Evolutionary conservation across 2,888 invertebrate genomes (phyloP).

Genomic region (Acleris holmiana): DNA sequence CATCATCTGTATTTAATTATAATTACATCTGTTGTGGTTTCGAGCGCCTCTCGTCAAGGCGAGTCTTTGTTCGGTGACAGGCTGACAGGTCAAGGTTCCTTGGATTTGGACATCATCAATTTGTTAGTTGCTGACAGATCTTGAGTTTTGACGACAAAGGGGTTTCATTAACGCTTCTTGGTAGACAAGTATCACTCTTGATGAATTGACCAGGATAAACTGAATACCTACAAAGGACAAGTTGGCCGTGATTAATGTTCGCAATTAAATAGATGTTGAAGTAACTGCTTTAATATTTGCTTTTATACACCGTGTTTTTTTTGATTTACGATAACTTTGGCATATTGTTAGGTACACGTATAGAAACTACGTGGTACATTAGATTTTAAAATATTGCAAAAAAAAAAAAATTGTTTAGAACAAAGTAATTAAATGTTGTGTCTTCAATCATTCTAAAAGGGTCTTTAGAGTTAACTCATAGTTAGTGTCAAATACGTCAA

Average conservation of each 20-base stretch:
- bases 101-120: constrained; percentile 43
- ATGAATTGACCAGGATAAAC: neutral
- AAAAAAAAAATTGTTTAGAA: no score
- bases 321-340: no score
- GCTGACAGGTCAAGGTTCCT: constrained; percentile 50
- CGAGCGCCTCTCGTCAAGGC: constrained; percentile 25
- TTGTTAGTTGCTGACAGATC: constrained; percentile 48
- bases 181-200: neutral
- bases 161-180: constrained; percentile 25
- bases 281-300: neutral
- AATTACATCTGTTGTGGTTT: constrained; percentile 24
- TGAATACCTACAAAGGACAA: neutral
- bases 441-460: no score
- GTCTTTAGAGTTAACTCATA: no score
- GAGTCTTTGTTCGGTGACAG: constrained; percentile 37
- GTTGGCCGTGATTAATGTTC: neutral
- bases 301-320: no score
- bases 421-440: no score
- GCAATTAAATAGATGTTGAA: no score
- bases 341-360: no score
- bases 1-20: constrained; percentile 31
- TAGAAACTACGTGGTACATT: no score
- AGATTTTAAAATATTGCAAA: no score
- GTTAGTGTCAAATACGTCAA: no score
- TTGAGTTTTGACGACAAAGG: constrained; percentile 31